Conservation (phyloP, 2,113 vertebrate species). For the Blennius ocellaris region DNA sequence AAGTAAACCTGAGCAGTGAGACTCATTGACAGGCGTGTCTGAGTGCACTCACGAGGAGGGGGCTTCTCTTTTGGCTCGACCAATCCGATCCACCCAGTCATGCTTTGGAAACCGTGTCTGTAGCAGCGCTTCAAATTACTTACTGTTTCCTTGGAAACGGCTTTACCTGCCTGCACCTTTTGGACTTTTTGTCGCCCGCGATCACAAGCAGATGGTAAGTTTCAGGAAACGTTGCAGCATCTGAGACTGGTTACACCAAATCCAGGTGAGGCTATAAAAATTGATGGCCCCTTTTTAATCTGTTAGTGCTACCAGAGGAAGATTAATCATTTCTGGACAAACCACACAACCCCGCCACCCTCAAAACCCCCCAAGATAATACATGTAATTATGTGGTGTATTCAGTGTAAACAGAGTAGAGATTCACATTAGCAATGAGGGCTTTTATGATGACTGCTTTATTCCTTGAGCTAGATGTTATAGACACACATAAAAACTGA, state of each 20-base stretch:
- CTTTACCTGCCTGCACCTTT: slow-evolving; percentile 41
- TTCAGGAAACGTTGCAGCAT: neutral
- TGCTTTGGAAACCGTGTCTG: slow-evolving; percentile 20
- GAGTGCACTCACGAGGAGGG: slow-evolving; percentile 16
- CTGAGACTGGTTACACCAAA: neutral
- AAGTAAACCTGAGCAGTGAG: slow-evolving; percentile 42
- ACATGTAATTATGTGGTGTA: too few relatives aligned
- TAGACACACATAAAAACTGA: too few relatives aligned
- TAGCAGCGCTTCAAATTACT: slow-evolving; percentile 32
- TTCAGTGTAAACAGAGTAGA: too few relatives aligned
- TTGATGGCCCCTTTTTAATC: slow-evolving; percentile 4
- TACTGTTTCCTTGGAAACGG: slow-evolving; percentile 57
- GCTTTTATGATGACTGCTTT: too few relatives aligned
- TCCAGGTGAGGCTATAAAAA: neutral
- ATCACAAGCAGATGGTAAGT: neutral
- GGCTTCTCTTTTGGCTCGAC: neutral
- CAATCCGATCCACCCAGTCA: slow-evolving; percentile 30
- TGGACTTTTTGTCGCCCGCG: slow-evolving; percentile 7
- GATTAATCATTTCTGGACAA: neutral
- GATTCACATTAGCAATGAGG: too few relatives aligned
- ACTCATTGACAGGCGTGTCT: slow-evolving; percentile 29
- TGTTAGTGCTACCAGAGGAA: neutral
- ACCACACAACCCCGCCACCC: neutral
- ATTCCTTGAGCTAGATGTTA: too few relatives aligned
- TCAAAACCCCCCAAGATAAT: too few relatives aligned